Conservation (phyloP, 1,140 invertebrate species). For the Sipha flava region DNA sequence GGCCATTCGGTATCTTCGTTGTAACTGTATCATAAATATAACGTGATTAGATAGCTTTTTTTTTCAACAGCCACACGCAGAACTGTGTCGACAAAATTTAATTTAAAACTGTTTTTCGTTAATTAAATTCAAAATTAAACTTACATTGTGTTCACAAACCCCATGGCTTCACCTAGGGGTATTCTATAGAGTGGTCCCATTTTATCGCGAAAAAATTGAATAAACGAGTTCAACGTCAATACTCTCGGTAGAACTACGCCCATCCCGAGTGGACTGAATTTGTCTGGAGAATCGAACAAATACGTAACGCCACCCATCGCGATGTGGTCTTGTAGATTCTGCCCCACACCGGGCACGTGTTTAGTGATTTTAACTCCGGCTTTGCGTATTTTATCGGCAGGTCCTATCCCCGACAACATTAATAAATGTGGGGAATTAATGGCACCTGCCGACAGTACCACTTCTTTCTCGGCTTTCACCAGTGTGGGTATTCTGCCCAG, state of each 20-base stretch:
- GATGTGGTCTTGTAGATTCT: slow-evolving; percentile 71
- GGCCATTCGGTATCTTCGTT: slow-evolving; percentile 56
- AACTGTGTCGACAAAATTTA: too few species aligned
- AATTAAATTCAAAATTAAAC: neutral
- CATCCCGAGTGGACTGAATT: slow-evolving; percentile 46
- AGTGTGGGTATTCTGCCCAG: slow-evolving; percentile 38
- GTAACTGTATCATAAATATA: slow-evolving; percentile 46
- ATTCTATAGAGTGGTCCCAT: slow-evolving; percentile 57
- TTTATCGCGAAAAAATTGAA: slow-evolving; percentile 49
- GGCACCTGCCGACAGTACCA: slow-evolving; percentile 63
- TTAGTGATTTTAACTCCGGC: slow-evolving; percentile 50
- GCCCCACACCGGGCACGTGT: slow-evolving; percentile 64
- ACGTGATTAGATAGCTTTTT: too few species aligned
- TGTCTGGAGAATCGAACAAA: slow-evolving; percentile 47
- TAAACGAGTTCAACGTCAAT: slow-evolving; percentile 48
- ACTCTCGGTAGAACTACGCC: slow-evolving; percentile 54
- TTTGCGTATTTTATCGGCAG: slow-evolving; percentile 49
- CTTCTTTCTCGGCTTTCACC: slow-evolving; percentile 51
- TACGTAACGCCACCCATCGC: slow-evolving; percentile 56
- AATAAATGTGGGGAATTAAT: slow-evolving; percentile 65
- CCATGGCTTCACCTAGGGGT: slow-evolving; percentile 64
- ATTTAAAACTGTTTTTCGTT: too few species aligned
- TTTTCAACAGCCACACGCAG: too few species aligned
- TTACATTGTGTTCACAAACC: slow-evolving; percentile 61
- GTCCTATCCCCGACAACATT: slow-evolving; percentile 71